Base-by-base conservation (phyloP, 92 coral and sea anemone genomes). In the Anthopleura xanthogrammica region DNA sequence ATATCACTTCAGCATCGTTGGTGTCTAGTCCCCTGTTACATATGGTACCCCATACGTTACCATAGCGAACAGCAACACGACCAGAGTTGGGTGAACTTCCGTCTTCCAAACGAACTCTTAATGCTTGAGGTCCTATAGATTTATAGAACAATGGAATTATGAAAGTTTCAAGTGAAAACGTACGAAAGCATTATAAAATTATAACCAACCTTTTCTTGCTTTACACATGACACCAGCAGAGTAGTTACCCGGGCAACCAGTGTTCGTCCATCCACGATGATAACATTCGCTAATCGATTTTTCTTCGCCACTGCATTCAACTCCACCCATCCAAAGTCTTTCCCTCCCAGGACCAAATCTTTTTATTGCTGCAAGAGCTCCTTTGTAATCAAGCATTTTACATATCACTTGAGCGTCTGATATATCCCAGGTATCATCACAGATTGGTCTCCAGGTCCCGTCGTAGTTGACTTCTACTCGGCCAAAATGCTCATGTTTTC, bases 341-440 rank as follows among this genome's bases (percentile, higher is more conserved):
- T 5, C n/a, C 64, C n/a, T 58, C 13, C 64, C 64, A 14, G 64
- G n/a, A 58, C 64, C 64, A 19, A 58, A 58, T 14, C 13, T 16
- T 58, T 58, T 58, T 19, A 58, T 12, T 16, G 64, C 64, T 58
- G 41, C 60, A 14, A 52, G 1, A 57, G 81, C 81, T 41, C 17
- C 71, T 20, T 57, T 41, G 71, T 54, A 78, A 29, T 52, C 71
- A 64, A 78, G 42, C 24, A 54, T 39, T 19, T 72, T 42, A 20
- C 81, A 78, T 14, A 78, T 8, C 14, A 57, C 81, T 0, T 46
- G 81, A 10, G 81, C 81, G 60, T 78, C 81, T 54, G 58, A 54
- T 3, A 78, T 55, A 17, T 54, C 41, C 22, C 58, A 78, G 68
- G 58, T 57, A 19, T 41, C 60, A 12, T 64, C 81, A 29, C 81